Evolutionary conservation across 1,140 invertebrate genomes (phyloP), one percentile per base, ranked within the genome.

Genomic region (Leptoteleia sp.): DNA sequence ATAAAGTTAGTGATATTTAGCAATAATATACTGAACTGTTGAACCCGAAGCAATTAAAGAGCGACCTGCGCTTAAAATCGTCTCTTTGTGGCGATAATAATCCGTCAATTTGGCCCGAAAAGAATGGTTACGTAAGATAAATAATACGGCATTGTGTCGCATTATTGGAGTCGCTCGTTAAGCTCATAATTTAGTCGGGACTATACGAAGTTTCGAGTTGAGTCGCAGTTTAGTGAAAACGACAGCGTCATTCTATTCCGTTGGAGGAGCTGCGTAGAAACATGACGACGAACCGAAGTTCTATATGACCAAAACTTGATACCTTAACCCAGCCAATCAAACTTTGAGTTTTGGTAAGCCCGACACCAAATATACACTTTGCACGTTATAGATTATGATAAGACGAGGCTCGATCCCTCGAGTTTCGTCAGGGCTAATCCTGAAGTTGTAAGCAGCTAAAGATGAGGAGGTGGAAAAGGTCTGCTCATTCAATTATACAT

Each of bases 291-390:
- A 83, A 77, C 81, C 76, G 50, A 85, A 87, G 80, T 88, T 86
- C 81, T 79, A 57, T 68, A 75, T 70, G 76, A 73, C 81, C 82
- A 86, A 86, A 87, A 86, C 83, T 87, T 87, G 84, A 87, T 88
- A 87, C 83, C 83, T 83, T 83, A 84, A 83, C 81, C 81, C 81
- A 83, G 83, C 85, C 84, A 88, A 89, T 89, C 86, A 89, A 89
- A 89, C 84, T 88, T 89, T 83, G 80, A 86, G 82, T 83, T 86
- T 78, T 76, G 76, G 79, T 88, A 87, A 89, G 86, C 82, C 82
- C 62, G 62, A 71, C 82, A 79, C 81, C 82, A 86, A 86, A 87
- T 85, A 87, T 84, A 81, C 82, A 82, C 79, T 86, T 83, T 83
- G 81, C 80, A 85, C 81, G 81, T 85, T 83, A 85, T 80, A 82